Evolutionary conservation across 2,113 vertebrate genomes (phyloP), one percentile per base, ranked within the genome.

Genomic region (Hypanus sabinus): DNA sequence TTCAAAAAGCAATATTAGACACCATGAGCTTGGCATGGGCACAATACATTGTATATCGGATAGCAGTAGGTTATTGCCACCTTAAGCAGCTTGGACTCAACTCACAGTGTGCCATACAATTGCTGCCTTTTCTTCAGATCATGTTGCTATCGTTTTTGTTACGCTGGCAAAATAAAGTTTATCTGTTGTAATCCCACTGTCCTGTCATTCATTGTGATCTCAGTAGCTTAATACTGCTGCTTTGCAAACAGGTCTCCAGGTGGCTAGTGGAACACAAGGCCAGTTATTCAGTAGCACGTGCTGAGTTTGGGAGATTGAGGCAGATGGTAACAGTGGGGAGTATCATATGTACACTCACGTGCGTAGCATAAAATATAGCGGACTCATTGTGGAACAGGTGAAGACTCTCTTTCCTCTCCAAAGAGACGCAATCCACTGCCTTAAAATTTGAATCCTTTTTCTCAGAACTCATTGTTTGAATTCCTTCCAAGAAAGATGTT

Each of bases 111-210:
- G 85, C 30, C 38, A 30, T 22, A 68, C 85, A 68, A 90, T 90
- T 90, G 60, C 60, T 90, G 85, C 30, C 62, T 33, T 68, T 90
- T 2, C n/a, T 90, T 90, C n/a, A 2, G 30, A 90, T 90, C 85
- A 90, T 90, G 85, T 90, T 90, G 85, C 85, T 65, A 36, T 36
- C 57, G 16, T 90, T 90, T 90, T 90, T 90, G 85, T 90, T 90
- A 18, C 60, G 38, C 85, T 90, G 60, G 62, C 57, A 90, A 90
- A 65, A 90, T 90, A 65, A 33, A 90, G 14, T 60, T 90, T 65
- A 90, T 65, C 85, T 90, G 60, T 68, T 30, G n/a, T 90, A 90
- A 90, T 65, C 9, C 60, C 60, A 68, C 18, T 90, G 33, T n/a
- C 11, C 85, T 68, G 65, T 90, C 60, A 9, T n/a, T 60, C 57